These are phyloP conservation scores for Anodontia alba DNA, from an alignment of 2,888 invertebrate genomes.

Conservation along the genomic window DNA sequence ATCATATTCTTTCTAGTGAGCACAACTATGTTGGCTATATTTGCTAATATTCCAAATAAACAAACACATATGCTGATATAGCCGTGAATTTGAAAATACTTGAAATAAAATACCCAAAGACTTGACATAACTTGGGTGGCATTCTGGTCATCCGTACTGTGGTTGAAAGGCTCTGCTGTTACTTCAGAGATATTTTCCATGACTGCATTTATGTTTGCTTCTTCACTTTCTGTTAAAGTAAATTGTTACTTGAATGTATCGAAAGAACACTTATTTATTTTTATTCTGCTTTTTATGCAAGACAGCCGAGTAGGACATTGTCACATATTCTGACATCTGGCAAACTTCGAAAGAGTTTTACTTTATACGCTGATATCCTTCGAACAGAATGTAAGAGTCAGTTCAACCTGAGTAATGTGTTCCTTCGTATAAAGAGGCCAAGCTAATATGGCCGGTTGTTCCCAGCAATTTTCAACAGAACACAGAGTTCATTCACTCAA, in stretches of 20 bases:
- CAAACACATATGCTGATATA: conserved; percentile 94
- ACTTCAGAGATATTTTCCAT: not conserved
- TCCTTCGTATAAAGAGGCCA: not conserved
- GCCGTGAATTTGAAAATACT: conserved; percentile 89
- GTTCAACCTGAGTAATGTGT: not conserved
- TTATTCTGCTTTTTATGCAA: not conserved
- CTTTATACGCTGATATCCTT: not conserved
- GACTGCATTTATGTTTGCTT: not conserved
- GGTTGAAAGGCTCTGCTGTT: not conserved
- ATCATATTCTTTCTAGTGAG: conserved; percentile 95
- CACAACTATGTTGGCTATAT: conserved; percentile 95
- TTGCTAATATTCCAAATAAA: conserved; percentile 95
- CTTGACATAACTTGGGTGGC: not conserved
- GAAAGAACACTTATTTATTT: not conserved
- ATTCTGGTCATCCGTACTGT: not conserved
- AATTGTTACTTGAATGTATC: too few relatives aligned
- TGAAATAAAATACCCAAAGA: not conserved
- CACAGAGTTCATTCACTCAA: too few relatives aligned
- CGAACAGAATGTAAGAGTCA: not conserved
- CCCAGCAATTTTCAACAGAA: too few relatives aligned
- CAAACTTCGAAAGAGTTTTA: not conserved
- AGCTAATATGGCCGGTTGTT: not conserved
- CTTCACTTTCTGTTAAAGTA: too few relatives aligned
- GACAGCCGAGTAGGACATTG: conserved; percentile 1
- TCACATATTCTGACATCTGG: not conserved